Conservation (phyloP, 1,140 invertebrate species). For the Ceratosolen solmsi region DNA sequence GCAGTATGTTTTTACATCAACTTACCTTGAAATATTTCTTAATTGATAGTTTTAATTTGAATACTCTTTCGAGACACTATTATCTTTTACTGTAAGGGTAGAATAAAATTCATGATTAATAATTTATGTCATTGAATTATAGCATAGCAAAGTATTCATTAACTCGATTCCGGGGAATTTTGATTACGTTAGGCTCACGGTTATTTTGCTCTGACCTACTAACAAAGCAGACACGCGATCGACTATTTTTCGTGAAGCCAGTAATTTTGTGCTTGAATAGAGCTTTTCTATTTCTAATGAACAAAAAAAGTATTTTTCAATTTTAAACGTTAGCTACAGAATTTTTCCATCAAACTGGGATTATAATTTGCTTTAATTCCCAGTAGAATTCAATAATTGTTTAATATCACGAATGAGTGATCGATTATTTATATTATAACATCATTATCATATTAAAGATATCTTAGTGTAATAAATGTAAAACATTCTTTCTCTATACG, state of each 20-base stretch:
- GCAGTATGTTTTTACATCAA: too few species aligned
- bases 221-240: slow-evolving; percentile 23
- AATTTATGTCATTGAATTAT: slow-evolving; percentile 26
- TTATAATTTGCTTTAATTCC: too few species aligned
- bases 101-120: not conserved
- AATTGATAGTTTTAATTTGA: not conserved
- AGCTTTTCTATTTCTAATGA: slow-evolving; percentile 20
- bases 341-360: slow-evolving; percentile 7
- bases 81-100: not conserved
- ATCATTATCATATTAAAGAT: too few species aligned
- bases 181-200: slow-evolving; percentile 28
- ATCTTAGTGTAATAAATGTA: too few species aligned
- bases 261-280: slow-evolving; percentile 33
- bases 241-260: slow-evolving; percentile 39
- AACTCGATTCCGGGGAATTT: slow-evolving; percentile 36
- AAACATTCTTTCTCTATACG: too few species aligned
- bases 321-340: not conserved
- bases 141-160: slow-evolving; percentile 37
- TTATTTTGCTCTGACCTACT: slow-evolving; percentile 48
- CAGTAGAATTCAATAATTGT: too few species aligned
- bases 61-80: not conserved
- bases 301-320: not conserved
- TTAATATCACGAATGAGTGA: too few species aligned
- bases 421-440: too few species aligned
- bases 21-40: too few species aligned